These are phyloP conservation scores for Alexandromys fortis DNA, from an alignment of 2,113 vertebrate species.

Conservation along the genomic window DNA sequence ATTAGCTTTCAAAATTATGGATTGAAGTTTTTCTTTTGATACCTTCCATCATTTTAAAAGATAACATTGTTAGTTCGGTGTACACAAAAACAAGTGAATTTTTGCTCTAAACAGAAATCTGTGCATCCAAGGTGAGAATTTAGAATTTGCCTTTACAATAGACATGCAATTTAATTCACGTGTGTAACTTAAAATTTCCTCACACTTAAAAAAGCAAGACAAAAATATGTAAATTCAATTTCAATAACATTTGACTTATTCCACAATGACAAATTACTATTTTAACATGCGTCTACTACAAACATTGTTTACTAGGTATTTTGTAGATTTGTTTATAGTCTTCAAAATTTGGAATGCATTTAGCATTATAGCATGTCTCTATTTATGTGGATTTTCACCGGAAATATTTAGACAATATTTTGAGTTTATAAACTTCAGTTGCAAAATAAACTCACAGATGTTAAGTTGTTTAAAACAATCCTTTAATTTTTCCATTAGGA, in stretches of 20 bases:
- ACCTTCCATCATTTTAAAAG: slow-evolving; percentile 11
- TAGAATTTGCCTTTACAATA: background rate
- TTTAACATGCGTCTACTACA: background rate
- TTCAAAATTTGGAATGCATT: background rate
- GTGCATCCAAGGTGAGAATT: slow-evolving; percentile 22
- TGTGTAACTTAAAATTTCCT: slow-evolving; percentile 43
- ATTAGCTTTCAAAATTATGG: slow-evolving; percentile 17
- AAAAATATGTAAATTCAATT: slow-evolving; percentile 15
- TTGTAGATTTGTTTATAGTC: background rate
- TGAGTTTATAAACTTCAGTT: slow-evolving; percentile 43
- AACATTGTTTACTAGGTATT: background rate
- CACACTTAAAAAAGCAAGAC: background rate
- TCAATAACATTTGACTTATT: background rate
- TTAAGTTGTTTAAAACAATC: background rate
- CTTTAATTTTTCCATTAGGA: background rate
- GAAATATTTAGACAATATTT: slow-evolving; percentile 19
- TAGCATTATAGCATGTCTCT: background rate
- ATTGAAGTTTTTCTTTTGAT: slow-evolving; percentile 1
- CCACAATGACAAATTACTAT: background rate
- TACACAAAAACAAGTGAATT: slow-evolving; percentile 30
- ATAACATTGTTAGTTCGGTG: background rate
- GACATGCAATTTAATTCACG: background rate
- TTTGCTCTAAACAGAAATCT: slow-evolving; percentile 20
- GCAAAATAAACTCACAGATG: background rate
- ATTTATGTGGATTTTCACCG: slow-evolving; percentile 30